Percentiles rank a stretch among this genome's conserved stretches.
These are phyloP conservation scores for crab-eating macaque (Macaca fascicularis) DNA, from an alignment of 2,113 vertebrate species.

Conservation along the genomic window T2T-MFA8v1.1 NC_088384.1:95748501-95749000, in stretches of 20 bases:
- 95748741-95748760: background rate
- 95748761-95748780: background rate
- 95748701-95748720: background rate
- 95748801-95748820: background rate
- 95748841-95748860: background rate
- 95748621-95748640: too few species aligned
- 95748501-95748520: background rate
- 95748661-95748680: too few species aligned
- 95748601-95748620: background rate
- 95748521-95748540: background rate
- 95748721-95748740: background rate
- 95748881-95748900: background rate
- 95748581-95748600: background rate
- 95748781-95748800: background rate
- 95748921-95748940: background rate
- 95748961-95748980: fast-evolving
- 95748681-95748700: background rate
- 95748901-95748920: background rate
- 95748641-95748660: background rate
- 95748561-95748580: background rate
- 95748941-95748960: background rate
- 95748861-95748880: background rate
- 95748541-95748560: background rate
- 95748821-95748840: background rate
- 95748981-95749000: background rate